These are phyloP conservation scores for Crematogaster levior DNA, from an alignment of 2,888 invertebrate genomes.

Conservation along the genomic window DNA sequence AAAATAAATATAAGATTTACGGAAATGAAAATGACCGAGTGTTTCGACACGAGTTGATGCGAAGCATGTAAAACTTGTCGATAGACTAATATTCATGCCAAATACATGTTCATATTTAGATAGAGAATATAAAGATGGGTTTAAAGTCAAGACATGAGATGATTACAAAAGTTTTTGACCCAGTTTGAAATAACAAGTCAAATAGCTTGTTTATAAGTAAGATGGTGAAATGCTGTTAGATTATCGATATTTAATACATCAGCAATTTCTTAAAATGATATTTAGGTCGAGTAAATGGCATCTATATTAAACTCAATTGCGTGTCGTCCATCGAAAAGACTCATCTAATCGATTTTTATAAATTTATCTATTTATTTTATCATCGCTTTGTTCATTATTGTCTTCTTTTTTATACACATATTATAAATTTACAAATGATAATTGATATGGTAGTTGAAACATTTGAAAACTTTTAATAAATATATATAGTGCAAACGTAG, in stretches of 20 bases:
- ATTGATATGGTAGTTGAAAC: not conserved
- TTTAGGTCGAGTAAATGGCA: not conserved
- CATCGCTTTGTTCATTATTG: not conserved
- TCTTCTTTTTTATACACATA: not conserved
- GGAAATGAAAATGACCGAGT: not conserved
- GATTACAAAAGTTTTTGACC: not conserved
- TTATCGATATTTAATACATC: not conserved
- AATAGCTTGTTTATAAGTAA: not conserved
- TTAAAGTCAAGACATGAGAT: not conserved
- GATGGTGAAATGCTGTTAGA: not conserved
- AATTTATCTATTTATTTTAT: too few species aligned
- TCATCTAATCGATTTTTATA: not conserved
- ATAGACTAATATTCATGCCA: not conserved
- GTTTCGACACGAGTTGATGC: not conserved
- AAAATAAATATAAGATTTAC: not conserved
- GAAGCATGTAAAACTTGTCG: not conserved
- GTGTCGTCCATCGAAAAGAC: not conserved
- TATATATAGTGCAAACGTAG: not conserved
- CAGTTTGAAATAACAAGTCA: not conserved
- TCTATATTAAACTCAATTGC: not conserved
- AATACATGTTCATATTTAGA: not conserved
- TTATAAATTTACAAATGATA: not conserved
- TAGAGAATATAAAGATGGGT: not conserved
- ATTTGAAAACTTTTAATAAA: not conserved
- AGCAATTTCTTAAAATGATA: not conserved